Evolutionary conservation across 53 echinoderm and acorn worm species (phyloP), one percentile per base, ranked within the genome.

Genomic region (Patiria pectinifera): DNA sequence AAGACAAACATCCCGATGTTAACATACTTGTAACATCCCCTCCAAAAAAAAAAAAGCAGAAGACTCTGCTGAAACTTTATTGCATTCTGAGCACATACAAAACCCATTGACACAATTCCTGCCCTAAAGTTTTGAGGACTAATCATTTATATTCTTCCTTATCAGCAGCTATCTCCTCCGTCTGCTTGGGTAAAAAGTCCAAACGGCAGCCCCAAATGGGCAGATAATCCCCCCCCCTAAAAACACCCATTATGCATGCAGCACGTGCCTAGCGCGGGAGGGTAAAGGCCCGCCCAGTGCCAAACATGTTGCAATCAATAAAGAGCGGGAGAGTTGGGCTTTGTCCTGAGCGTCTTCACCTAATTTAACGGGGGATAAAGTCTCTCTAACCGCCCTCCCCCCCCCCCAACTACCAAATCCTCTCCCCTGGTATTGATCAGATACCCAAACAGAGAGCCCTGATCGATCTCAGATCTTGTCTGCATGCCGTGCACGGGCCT

Each of bases 251-350:
- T 90, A 90, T 90, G 90, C 90, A 90, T 90, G 90, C 90, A 90
- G 90, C 90, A 90, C 90, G 90, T 90, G 90, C 90, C 90, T 69
- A 43, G 48, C 90, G 81, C 90, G 82, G 90, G 90, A 90, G 90
- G 59, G 62, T 69, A 59, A 80, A 90, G 90, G 70, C n/a, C 63
- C 45, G 11, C 80, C 62, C 35, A 82, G 16, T 62, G 48, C 62
- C 78, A 80, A 80, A 63, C 90, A 90, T 48, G 90, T 63, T 80
- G 35, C 44, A 81, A 90, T 81, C 81, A 90, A 81, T 90, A 90
- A 49, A 61, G 72, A 75, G 86, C 35, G 45, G 76, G 72, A n/a
- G 48, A 46, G 49, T 48, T 13, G 21, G 86, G 69, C 90, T 80
- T 81, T 81, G 80, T 90, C 47, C 81, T 22, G 70, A 23, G 60